Conservation (phyloP, 2,797 vertebrate species). For the Crax fasciolata region DNA sequence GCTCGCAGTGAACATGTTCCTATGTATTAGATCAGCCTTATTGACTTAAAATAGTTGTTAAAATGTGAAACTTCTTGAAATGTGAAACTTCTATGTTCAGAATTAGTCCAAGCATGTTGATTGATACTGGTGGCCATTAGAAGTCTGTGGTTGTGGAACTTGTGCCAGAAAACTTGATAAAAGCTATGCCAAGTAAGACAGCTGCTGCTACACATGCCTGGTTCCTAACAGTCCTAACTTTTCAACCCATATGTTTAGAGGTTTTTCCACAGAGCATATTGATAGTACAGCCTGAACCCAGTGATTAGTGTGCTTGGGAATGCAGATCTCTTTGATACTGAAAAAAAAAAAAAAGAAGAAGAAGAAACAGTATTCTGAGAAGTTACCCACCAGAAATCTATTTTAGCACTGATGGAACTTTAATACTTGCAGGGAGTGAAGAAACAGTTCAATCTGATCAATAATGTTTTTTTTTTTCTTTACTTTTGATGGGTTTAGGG, state of each 20-base stretch:
- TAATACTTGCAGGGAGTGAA: neutral
- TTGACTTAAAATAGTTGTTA: constrained; percentile 73
- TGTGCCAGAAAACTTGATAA: constrained; percentile 66
- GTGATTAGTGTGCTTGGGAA: constrained; percentile 25
- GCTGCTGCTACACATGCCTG: constrained; percentile 51
- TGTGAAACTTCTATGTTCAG: constrained; percentile 73
- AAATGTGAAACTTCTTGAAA: constrained; percentile 73
- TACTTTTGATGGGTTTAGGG: neutral
- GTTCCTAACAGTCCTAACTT: constrained; percentile 55
- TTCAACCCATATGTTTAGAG: constrained; percentile 27
- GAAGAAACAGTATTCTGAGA: neutral
- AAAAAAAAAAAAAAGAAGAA: neutral
- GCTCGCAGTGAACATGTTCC: constrained; percentile 30
- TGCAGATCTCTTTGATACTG: neutral
- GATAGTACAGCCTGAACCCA: constrained; percentile 21
- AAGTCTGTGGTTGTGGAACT: constrained; percentile 51
- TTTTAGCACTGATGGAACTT: neutral
- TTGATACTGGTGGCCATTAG: constrained; percentile 53
- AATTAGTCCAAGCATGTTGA: constrained; percentile 67
- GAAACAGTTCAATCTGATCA: neutral
- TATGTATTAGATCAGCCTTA: constrained; percentile 62
- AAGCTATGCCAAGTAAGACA: constrained; percentile 56
- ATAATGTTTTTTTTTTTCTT: neutral
- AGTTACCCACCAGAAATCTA: neutral
- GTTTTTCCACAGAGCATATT: constrained; percentile 57